Conservation (phyloP, 2,113 vertebrate genomes). For the Aldabrachelys gigantea region DNA sequence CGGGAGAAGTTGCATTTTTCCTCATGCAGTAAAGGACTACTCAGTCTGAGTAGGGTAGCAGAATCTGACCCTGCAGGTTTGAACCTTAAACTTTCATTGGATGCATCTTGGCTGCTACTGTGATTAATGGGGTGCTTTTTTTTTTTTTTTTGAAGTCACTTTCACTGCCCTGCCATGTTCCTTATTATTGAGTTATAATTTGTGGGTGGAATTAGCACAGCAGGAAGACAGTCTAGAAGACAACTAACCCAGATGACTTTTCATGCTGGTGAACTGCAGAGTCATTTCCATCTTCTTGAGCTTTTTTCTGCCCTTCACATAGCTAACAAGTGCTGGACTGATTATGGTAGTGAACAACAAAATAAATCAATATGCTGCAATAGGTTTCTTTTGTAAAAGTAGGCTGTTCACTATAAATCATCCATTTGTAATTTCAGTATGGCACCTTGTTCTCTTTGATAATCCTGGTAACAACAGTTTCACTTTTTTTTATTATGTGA, state of each 20-base stretch:
- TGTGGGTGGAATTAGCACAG: not conserved
- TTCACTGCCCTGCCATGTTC: not conserved
- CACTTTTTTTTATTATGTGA: not conserved
- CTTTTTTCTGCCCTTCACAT: not conserved
- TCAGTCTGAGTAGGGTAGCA: not conserved
- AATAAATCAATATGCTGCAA: not conserved
- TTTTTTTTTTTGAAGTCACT: rapidly evolving
- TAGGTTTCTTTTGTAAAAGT: not conserved
- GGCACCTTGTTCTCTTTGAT: not conserved
- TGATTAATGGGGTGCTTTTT: not conserved
- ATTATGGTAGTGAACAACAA: slow-evolving; percentile 24
- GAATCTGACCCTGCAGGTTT: not conserved
- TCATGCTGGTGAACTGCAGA: not conserved
- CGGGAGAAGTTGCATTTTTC: not conserved
- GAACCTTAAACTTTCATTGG: not conserved
- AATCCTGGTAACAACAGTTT: not conserved
- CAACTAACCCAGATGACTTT: not conserved
- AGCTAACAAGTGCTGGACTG: not conserved
- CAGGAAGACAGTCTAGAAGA: not conserved
- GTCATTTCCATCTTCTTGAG: not conserved
- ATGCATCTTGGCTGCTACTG: not conserved
- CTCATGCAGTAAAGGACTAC: not conserved
- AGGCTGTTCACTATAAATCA: not conserved
- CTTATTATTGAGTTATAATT: not conserved
- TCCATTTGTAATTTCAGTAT: not conserved